phyloP scores from a whole-genome alignment of 37 sponge, comb jelly and placozoan species.

The Axinella damicornis region DNA sequence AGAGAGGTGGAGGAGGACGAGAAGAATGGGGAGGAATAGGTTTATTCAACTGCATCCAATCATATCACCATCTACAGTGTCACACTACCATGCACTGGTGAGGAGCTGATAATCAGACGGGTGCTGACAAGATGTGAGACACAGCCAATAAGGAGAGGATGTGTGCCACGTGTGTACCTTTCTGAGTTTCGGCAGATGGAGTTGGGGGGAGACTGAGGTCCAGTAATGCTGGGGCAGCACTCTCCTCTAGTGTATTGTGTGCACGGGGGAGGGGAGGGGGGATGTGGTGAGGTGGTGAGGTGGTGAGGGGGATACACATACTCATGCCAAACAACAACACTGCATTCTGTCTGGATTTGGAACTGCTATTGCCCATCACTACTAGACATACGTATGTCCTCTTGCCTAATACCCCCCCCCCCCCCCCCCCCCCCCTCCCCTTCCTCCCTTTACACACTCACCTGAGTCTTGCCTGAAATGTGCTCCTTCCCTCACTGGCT shows the following conservation, averaged over 20 bases:
- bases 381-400: not conserved
- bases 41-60: too few relatives aligned
- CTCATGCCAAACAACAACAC: too few relatives aligned
- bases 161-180: conserved; percentile 25
- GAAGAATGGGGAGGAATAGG: too few relatives aligned
- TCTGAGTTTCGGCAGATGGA: not conserved
- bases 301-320: too few relatives aligned
- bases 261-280: not conserved
- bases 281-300: conserved; percentile 3
- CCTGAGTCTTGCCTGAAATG: conserved; percentile 20
- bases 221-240: conserved; percentile 14
- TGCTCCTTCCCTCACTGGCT: not conserved
- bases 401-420: not conserved
- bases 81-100: too few relatives aligned
- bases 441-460: not conserved
- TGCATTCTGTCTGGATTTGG: too few relatives aligned
- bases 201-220: conserved; percentile 47
- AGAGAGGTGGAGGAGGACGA: too few relatives aligned
- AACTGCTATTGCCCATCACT: too few relatives aligned
- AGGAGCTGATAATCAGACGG: too few relatives aligned
- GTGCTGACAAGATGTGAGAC: too few relatives aligned
- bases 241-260: not conserved
- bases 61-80: too few relatives aligned
- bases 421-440: not conserved
- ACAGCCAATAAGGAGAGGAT: too few relatives aligned